Conservation (phyloP, 2,797 vertebrate species). For the Protonibea diacanthus region DNA sequence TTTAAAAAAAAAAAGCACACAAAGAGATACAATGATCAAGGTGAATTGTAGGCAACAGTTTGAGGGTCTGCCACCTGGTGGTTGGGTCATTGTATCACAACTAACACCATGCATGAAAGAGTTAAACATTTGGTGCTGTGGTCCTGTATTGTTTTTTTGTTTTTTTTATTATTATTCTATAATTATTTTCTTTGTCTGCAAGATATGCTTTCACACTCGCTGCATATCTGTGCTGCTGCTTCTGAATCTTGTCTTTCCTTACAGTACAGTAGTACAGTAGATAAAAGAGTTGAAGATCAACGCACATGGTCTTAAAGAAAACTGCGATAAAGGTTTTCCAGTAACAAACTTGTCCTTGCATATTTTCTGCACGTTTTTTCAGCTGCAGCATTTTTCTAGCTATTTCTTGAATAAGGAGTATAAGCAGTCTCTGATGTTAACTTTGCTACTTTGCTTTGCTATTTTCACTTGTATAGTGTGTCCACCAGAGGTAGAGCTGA, state of each 20-base stretch:
- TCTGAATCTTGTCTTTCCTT: not conserved
- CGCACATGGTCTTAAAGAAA: slow-evolving; percentile 15
- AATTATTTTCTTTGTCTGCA: slow-evolving; percentile 25
- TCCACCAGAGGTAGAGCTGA: not conserved
- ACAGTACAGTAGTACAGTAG: too few species aligned
- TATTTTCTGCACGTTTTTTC: slow-evolving; percentile 12
- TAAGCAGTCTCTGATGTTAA: slow-evolving; percentile 5
- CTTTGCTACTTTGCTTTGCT: too few species aligned
- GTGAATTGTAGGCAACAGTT: too few species aligned
- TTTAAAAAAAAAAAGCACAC: too few species aligned
- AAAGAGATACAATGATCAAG: too few species aligned
- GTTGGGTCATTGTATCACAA: too few species aligned
- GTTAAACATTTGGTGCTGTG: slow-evolving; percentile 5
- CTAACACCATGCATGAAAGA: too few species aligned
- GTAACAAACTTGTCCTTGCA: slow-evolving; percentile 4
- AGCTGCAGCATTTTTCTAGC: slow-evolving; percentile 4
- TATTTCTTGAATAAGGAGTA: not conserved
- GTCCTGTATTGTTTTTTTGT: slow-evolving; percentile 36
- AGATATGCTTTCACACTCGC: too few species aligned
- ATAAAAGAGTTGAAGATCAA: slow-evolving; percentile 14
- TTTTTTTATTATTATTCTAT: too few species aligned
- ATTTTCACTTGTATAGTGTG: not conserved
- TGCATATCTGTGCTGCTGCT: slow-evolving; percentile 15
- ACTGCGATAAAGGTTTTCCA: slow-evolving; percentile 8
- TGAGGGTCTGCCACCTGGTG: too few species aligned